Evolutionary conservation across 1,140 invertebrate genomes (phyloP).

Genomic region (Sinella curviseta): DNA sequence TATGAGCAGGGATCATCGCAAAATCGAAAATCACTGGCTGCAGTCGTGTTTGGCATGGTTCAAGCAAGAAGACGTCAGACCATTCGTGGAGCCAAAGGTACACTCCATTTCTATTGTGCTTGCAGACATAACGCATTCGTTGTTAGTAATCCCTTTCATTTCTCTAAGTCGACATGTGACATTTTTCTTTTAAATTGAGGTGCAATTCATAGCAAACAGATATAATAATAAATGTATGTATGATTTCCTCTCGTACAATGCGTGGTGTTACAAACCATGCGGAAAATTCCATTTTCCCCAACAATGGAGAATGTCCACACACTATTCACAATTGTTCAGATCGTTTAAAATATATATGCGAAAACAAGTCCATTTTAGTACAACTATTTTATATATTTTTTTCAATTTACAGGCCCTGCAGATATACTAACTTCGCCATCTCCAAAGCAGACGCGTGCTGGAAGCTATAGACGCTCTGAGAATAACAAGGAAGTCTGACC

Average conservation of each 20-base stretch:
- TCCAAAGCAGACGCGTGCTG: slow-evolving; percentile 39
- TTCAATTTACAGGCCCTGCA: slow-evolving; percentile 38
- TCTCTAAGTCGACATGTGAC: neutral
- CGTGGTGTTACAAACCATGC: too few relatives aligned
- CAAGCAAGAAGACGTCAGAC: slow-evolving; percentile 64
- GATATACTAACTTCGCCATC: slow-evolving; percentile 41
- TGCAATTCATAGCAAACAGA: too few relatives aligned
- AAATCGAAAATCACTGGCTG: slow-evolving; percentile 72
- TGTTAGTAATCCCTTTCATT: neutral
- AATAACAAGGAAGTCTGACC: slow-evolving; percentile 43
- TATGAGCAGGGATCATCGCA: slow-evolving; percentile 68
- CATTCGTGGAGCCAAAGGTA: slow-evolving; percentile 48
- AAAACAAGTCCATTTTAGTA: too few relatives aligned
- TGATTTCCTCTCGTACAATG: too few relatives aligned
- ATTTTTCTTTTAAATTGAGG: neutral
- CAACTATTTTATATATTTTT: too few relatives aligned
- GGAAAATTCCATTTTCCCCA: too few relatives aligned
- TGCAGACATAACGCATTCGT: too few relatives aligned
- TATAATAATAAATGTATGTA: too few relatives aligned
- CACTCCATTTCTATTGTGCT: neutral
- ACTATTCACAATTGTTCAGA: too few relatives aligned
- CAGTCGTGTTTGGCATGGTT: slow-evolving; percentile 83
- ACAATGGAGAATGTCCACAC: too few relatives aligned
- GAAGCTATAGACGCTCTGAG: slow-evolving; percentile 44
- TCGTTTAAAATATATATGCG: too few relatives aligned